Base-by-base conservation (phyloP, 1,140 invertebrate species). In the Rhyzopertha dominica region DNA sequence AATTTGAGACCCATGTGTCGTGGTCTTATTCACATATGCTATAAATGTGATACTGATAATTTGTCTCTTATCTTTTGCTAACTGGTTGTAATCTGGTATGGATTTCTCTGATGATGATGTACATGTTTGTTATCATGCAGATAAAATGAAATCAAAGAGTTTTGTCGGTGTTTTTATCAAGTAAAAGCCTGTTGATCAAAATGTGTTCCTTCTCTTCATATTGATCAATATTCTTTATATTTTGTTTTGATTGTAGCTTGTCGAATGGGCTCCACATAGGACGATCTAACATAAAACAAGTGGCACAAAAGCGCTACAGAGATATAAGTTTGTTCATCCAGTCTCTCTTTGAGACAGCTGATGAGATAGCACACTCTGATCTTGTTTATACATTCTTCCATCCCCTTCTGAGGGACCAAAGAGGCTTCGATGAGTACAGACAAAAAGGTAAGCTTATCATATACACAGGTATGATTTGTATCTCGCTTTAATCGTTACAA, bases 351-450 rank as follows among this genome's bases (percentile, higher is more conserved):
- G 75, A 76, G 58, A 81, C 93, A 61, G 84, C 90, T 8, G 83
- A 90, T 56, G 95, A 98, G 75, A 93, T 98, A 56, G 82, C 88
- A 1, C 90, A 98, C 74, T 95, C 90, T 22, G 90, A 95, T 70
- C 74, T 98, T 22, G 91, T 98, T 5, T 98, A 98, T 65, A 98
- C 95, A 1, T 98, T 98, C 72, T 97, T 98, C 67, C 95, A 98
- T 76, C 92, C 94, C 7, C 67, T 98, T 47, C 68, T 97, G 32
- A 71, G 94, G 51, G 95, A 90, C 63, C 87, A 90, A 67, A 84
- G 95, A 69, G 89, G 90, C 61, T 79, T 83, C 22, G 85, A 79
- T 76, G 54, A 74, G 74, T 65, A 62, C 72, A 25, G 67, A 62
- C 44, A 80, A 50, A 61, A 83, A 71, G 69, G 79, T 9, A 80